Conservation (phyloP, 2,113 vertebrate genomes). For the Cichladusa arquata region DNA sequence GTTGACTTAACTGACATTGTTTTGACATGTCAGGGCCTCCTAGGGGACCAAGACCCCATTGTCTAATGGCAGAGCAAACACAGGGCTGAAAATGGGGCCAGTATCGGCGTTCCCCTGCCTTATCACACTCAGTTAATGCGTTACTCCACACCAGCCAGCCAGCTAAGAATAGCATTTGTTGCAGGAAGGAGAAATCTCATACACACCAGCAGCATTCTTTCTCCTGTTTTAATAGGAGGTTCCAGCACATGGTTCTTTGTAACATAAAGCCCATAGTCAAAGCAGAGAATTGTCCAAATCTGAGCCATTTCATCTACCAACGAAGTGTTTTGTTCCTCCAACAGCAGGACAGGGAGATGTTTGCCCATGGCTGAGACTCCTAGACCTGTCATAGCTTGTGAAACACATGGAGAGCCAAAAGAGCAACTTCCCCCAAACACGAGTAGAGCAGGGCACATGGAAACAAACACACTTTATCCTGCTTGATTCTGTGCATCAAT, state of each 20-base stretch:
- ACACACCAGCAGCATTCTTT: not conserved
- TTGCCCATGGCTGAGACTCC: not conserved
- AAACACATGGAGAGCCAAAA: not conserved
- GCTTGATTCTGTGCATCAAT: not conserved
- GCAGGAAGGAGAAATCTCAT: not conserved
- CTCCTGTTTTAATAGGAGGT: not conserved
- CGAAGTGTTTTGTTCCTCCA: not conserved
- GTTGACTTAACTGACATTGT: conserved; percentile 34
- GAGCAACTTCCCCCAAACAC: not conserved
- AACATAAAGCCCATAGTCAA: not conserved
- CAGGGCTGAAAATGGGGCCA: not conserved
- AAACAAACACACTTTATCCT: not conserved
- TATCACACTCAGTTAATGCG: conserved; percentile 15
- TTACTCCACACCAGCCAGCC: not conserved
- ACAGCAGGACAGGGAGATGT: not conserved
- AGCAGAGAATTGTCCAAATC: not conserved
- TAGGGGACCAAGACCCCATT: conserved; percentile 22
- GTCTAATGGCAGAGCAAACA: conserved; percentile 41
- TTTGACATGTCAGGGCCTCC: conserved; percentile 7
- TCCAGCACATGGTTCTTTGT: not conserved
- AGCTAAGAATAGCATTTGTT: not conserved
- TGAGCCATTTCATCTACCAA: not conserved
- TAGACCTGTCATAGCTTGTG: not conserved
- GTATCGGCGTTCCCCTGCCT: not conserved
- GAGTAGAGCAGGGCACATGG: not conserved